Evolutionary conservation across 2,113 vertebrate species (phyloP).

Genomic region (Phocoena phocoena): DNA sequence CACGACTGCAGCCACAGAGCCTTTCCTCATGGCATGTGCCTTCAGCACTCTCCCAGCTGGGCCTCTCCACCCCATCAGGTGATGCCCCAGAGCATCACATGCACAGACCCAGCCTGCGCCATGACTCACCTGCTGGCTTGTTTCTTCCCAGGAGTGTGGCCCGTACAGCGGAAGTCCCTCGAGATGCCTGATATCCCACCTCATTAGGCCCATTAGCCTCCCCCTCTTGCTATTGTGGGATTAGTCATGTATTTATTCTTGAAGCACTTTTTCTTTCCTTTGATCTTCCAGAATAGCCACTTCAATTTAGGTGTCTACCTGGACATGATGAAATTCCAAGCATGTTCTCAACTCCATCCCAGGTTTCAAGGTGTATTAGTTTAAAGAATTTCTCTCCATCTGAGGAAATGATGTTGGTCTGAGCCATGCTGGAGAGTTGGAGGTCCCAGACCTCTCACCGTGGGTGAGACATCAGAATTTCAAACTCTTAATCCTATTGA

Average conservation of each 20-base stretch:
- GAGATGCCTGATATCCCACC: background rate
- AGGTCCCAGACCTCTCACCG: background rate
- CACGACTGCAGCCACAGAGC: no score
- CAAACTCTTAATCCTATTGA: conserved; percentile 71
- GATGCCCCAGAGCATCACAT: background rate
- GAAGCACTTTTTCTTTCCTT: background rate
- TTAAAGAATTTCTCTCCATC: conserved; percentile 55
- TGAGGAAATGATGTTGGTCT: conserved; percentile 24
- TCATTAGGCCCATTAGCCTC: conserved; percentile 12
- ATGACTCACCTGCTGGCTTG: background rate
- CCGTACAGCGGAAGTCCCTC: background rate
- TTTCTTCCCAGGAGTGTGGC: background rate
- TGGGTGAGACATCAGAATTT: conserved; percentile 56
- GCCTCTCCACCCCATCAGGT: background rate
- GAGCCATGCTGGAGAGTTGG: background rate
- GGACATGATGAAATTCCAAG: conserved; percentile 58
- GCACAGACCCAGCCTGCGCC: no score
- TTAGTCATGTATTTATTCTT: conserved; percentile 28
- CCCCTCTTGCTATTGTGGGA: background rate
- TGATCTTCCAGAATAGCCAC: conserved; percentile 57
- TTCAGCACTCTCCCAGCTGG: background rate
- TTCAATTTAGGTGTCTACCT: conserved; percentile 50
- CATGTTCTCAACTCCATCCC: conserved; percentile 54
- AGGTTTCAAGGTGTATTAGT: conserved; percentile 66
- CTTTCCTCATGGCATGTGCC: background rate